Evolutionary conservation across 2,113 vertebrate species (phyloP), one percentile per base, ranked within the genome.

Genomic region (Lathamus discolor): DNA sequence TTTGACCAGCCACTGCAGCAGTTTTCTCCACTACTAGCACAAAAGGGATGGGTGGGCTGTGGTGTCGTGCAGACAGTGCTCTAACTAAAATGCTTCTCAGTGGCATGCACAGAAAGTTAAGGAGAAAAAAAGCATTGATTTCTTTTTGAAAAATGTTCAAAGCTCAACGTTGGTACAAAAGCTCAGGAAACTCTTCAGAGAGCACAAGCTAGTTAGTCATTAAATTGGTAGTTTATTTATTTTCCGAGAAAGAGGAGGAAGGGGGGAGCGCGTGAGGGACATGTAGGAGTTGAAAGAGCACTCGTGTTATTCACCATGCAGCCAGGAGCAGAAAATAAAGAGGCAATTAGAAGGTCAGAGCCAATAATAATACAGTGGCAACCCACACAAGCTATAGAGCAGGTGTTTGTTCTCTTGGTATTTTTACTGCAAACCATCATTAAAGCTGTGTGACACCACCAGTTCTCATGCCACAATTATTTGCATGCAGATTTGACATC

Each of bases 271-370:
- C 0, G 28, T 7, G 11, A 77, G 85, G 57, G 41, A 83, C 78
- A 77, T 9, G 76, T 74, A 88, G 94, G 95, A 95, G 92, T 81
- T 96, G 79, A 90, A 96, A 97, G 93, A 74, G 43, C 66, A 6
- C 85, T 93, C 13, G 0, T 76, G 74, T 83, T 95, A 48, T 90
- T 95, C 83, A 66, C 83, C 73, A 8, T 91, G 89, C 79, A 88
- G 73, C 86, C 92, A 69, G 91, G 67, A 96, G 84, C 90, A 76
- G 92, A 95, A 95, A 95, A 90, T 46, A 88, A 62, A 96, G 90
- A 96, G 86, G 86, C 90, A 96, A 96, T 97, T 96, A 97, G 95
- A 96, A 97, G 96, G 96, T 97, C 91, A 96, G 86, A 96, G 83
- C 43, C 91, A 93, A 81, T 93, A 96, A 96, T 91, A 95, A 88